Conservation (phyloP, 2,888 invertebrate species). For the Bembecia ichneumoniformis region DNA sequence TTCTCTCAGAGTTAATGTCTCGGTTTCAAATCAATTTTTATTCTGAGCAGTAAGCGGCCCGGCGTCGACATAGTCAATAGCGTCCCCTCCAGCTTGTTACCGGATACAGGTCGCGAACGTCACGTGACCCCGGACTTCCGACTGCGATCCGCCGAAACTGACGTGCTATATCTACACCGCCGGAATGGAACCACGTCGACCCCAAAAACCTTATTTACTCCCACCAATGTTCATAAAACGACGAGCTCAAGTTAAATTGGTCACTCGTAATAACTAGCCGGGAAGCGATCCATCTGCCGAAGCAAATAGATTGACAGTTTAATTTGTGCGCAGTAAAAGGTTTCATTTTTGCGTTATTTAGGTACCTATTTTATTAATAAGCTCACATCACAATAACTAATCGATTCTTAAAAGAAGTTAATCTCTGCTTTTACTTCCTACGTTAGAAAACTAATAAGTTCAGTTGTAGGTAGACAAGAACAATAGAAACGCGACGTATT, state of each 20-base stretch:
- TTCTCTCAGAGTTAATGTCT: too few relatives aligned
- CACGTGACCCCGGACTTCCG: slow-evolving; percentile 50
- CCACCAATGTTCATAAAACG: not conserved
- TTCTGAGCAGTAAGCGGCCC: too few relatives aligned
- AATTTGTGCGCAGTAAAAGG: slow-evolving; percentile 24
- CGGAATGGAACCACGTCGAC: not conserved
- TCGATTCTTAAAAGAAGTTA: not conserved
- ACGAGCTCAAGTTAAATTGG: slow-evolving; percentile 17
- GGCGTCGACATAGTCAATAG: not conserved
- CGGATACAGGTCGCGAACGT: slow-evolving; percentile 39
- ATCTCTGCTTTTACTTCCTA: not conserved
- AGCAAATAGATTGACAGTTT: slow-evolving; percentile 51
- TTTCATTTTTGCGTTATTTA: not conserved
- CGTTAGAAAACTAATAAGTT: not conserved
- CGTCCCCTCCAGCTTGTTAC: slow-evolving; percentile 14
- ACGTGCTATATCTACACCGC: slow-evolving; percentile 30
- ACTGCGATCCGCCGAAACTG: slow-evolving; percentile 35
- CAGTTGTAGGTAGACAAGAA: too few relatives aligned
- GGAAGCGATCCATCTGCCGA: slow-evolving; percentile 45
- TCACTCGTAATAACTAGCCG: slow-evolving; percentile 20
- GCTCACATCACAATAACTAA: not conserved
- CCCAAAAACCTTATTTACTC: not conserved
- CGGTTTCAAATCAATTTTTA: too few relatives aligned
- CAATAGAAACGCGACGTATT: too few relatives aligned
- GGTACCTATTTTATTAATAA: not conserved